Percentiles rank a stretch among this genome's conserved stretches.
phyloP scores from a whole-genome alignment of 1,140 invertebrate species.

The Marisa cornuarietis region DNA sequence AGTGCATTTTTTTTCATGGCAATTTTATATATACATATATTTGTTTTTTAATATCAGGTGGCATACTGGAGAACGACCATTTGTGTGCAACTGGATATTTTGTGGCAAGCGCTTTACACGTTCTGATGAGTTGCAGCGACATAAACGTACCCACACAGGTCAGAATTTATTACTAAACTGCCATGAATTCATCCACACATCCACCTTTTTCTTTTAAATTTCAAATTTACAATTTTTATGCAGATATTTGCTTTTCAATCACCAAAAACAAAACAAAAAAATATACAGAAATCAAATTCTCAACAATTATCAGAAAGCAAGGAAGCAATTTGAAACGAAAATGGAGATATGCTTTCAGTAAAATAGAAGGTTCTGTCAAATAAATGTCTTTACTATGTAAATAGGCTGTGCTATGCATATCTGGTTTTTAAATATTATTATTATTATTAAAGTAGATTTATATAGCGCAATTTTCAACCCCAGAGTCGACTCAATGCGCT shows the following conservation, averaged over 20 bases:
- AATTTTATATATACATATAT: too few relatives aligned
- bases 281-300: neutral
- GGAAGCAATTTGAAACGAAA: neutral
- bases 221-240: neutral
- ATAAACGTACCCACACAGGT: slow-evolving; percentile 90
- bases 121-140: slow-evolving; percentile 92
- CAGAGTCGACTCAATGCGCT: too few relatives aligned
- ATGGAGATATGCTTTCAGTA: too few relatives aligned
- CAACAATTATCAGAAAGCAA: neutral
- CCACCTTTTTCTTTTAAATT: neutral
- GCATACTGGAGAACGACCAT: slow-evolving; percentile 66
- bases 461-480: too few relatives aligned
- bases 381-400: too few relatives aligned
- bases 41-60: slow-evolving; percentile 40
- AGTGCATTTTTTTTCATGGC: too few relatives aligned
- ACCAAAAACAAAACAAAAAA: neutral
- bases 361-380: too few relatives aligned
- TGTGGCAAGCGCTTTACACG: slow-evolving; percentile 92
- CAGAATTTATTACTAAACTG: slow-evolving; percentile 6
- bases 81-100: slow-evolving; percentile 83
- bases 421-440: too few relatives aligned
- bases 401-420: too few relatives aligned
- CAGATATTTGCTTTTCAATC: neutral
- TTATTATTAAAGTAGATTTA: too few relatives aligned
- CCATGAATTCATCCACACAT: too few relatives aligned